A percentile compares a stretch with the other conserved stretches of the same genome.
Evolutionary conservation across 2,888 invertebrate species (phyloP).

Genomic region (Allophyes oxyacanthae): DNA sequence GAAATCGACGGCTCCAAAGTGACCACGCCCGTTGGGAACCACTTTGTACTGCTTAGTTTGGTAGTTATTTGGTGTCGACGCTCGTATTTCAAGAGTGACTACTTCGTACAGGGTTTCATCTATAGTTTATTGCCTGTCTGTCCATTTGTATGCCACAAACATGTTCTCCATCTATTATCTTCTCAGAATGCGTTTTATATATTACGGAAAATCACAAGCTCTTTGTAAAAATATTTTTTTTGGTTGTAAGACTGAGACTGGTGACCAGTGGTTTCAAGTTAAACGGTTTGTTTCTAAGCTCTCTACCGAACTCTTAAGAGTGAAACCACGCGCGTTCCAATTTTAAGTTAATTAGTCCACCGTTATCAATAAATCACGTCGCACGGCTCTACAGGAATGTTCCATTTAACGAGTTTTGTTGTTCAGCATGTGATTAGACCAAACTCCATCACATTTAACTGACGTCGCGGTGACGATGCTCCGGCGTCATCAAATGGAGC

Average conservation of each 20-base stretch:
- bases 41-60: conserved; percentile 18
- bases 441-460: conserved; percentile 46
- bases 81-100: conserved; percentile 1
- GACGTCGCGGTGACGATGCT: conserved; percentile 16
- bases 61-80: not conserved
- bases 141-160: too few relatives aligned
- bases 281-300: too few relatives aligned
- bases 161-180: too few relatives aligned
- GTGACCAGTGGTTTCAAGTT: too few relatives aligned
- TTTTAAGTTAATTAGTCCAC: conserved; percentile 39
- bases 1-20: conserved; percentile 31
- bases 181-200: too few relatives aligned
- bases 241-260: too few relatives aligned
- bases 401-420: conserved; percentile 51
- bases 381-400: conserved; percentile 37
- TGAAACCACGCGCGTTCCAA: too few relatives aligned
- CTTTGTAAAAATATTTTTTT: too few relatives aligned
- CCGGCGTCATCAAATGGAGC: conserved; percentile 46
- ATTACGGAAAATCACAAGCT: too few relatives aligned
- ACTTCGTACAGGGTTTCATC: not conserved
- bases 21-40: conserved; percentile 19
- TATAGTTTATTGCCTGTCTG: too few relatives aligned
- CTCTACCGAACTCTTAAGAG: too few relatives aligned
- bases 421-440: conserved; percentile 33
- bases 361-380: conserved; percentile 37